Base-by-base conservation (phyloP, 1,140 invertebrate genomes). In the Holcopasites calliopsidis region DNA sequence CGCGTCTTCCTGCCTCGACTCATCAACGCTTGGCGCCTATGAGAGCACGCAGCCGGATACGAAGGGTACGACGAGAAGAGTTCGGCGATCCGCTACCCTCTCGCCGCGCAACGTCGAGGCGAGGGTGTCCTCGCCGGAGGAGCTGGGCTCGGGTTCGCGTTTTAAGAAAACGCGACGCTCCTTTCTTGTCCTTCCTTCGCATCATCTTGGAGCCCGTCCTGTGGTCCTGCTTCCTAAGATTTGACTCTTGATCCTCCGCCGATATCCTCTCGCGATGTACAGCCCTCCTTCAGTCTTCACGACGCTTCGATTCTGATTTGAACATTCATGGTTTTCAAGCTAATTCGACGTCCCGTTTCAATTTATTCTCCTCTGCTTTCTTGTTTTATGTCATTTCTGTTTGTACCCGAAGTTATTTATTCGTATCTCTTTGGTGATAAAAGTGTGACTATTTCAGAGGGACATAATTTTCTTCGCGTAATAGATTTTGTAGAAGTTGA, bases 1-100 rank as follows among this genome's bases (percentile, higher is more conserved):
- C 78, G 82, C 86, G 72, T 88, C 85, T 86, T 90, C 85, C 88
- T 89, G 84, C 84, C 79, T 88, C 87, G 86, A 90, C 89, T 90
- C 88, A 90, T 90, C 89, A 90, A 90, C 88, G 87, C 88, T 80
- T 77, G 78, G 47, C 76, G 79, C 76, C 76, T 85, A 83, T 80
- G 77, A 84, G 85, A 83, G 81, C 79, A 76, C 82, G 81, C 82
- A 77, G 73, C 69, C 78, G 62, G 69, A 83, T 79, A 74, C 73
- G 76, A 73, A 84, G 57, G 68, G 47, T 73, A 82, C 66, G 60
- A 40, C 71, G 65, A 77, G 42, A 44, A 72, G 55, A 77, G 54
- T 84, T 72, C 62, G 76, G 47, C 72, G 73, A 77, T 84, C 74
- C 26, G 78, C 73, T 80, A 74, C 47, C 49, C 62, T 72, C 49